Evolutionary conservation across 92 coral and sea anemone species (phyloP).

Genomic region (Epizoanthus fatuus): DNA sequence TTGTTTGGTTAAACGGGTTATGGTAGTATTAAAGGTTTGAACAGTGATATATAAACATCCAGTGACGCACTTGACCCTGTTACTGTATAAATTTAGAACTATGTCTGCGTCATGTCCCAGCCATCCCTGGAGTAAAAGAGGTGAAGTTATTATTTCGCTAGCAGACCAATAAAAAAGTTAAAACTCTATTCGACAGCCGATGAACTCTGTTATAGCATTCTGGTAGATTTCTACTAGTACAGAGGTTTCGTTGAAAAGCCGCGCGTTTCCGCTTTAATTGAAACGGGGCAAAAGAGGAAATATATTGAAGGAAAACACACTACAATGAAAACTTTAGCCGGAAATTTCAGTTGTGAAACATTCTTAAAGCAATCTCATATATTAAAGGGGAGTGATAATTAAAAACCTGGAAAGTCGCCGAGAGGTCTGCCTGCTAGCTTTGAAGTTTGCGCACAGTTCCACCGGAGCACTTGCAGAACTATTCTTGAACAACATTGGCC

Average conservation of each 20-base stretch:
- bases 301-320: conserved; percentile 18
- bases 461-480: background rate
- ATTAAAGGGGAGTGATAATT: conserved; percentile 28
- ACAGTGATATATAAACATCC: background rate
- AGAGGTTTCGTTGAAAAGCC: background rate
- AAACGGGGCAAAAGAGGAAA: conserved; percentile 14
- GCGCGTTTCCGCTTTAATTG: conserved; percentile 22
- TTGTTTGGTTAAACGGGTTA: conserved; percentile 29
- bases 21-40: background rate
- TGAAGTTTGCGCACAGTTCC: background rate
- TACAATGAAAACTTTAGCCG: conserved; percentile 10
- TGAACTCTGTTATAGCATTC: background rate
- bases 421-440: conserved; percentile 5
- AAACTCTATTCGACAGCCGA: background rate
- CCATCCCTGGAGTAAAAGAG: no score
- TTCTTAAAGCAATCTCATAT: conserved; percentile 2
- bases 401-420: conserved; percentile 29
- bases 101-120: no score
- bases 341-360: conserved; percentile 21
- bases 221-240: background rate
- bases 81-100: no score
- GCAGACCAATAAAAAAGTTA: no score
- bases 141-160: no score
- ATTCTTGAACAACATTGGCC: background rate
- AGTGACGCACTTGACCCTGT: conserved; percentile 16